phyloP scores from a whole-genome alignment of 1,140 invertebrate genomes.

The Philotrypesis tridentata region DNA sequence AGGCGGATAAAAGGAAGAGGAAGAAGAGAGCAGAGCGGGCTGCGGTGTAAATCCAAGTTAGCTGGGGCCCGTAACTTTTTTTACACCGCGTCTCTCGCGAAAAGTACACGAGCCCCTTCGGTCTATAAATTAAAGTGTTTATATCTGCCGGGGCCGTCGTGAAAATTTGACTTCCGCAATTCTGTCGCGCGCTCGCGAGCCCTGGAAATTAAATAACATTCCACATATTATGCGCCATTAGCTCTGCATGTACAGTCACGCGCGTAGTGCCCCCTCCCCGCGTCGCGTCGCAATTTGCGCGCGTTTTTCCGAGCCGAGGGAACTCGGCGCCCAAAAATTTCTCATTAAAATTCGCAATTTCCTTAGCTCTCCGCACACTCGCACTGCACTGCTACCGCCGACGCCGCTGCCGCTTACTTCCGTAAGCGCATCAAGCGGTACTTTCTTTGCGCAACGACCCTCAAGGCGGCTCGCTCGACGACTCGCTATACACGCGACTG shows the following conservation, averaged over 20 bases:
- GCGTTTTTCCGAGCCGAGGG: too few relatives aligned
- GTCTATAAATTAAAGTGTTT: neutral
- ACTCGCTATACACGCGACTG: too few relatives aligned
- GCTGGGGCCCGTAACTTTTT: too few relatives aligned
- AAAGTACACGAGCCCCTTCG: neutral
- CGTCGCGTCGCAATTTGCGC: too few relatives aligned
- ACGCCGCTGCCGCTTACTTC: too few relatives aligned
- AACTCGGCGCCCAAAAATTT: neutral
- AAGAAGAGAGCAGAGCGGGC: too few relatives aligned
- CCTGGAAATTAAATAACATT: neutral
- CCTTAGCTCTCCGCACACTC: neutral
- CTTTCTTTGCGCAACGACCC: neutral
- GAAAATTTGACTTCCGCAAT: constrained; percentile 23
- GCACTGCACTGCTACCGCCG: too few relatives aligned
- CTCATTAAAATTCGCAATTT: constrained; percentile 1
- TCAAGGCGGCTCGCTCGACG: too few relatives aligned
- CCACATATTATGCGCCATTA: neutral
- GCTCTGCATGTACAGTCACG: neutral
- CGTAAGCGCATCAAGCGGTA: neutral
- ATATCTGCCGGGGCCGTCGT: neutral
- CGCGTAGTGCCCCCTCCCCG: too few relatives aligned
- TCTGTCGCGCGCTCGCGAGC: neutral
- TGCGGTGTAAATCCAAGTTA: too few relatives aligned
- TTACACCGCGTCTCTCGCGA: neutral
- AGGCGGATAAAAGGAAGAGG: too few relatives aligned